These are phyloP conservation scores for Moxostoma hubbsi DNA, from an alignment of 2,797 vertebrate genomes.

Conservation along the genomic window DNA sequence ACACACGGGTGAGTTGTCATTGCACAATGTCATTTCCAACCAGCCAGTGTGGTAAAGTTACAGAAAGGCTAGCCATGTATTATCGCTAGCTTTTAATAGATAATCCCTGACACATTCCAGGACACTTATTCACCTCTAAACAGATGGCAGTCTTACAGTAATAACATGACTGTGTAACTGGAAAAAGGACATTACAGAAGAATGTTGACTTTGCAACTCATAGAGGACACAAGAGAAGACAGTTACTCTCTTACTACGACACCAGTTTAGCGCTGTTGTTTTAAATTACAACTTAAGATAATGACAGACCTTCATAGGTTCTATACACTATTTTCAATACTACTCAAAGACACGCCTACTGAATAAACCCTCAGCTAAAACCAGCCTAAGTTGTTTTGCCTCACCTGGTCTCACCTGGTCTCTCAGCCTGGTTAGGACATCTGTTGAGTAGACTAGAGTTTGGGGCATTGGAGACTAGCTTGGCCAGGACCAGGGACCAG, in stretches of 20 bases:
- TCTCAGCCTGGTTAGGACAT: too few relatives aligned
- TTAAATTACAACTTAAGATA: too few relatives aligned
- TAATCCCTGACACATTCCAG: constrained; percentile 41
- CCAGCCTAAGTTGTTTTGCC: too few relatives aligned
- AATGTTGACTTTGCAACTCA: neutral
- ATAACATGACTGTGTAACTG: neutral
- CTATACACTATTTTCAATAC: too few relatives aligned
- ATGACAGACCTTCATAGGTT: too few relatives aligned
- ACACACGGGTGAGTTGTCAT: neutral
- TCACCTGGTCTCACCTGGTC: too few relatives aligned
- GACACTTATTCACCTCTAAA: constrained; percentile 15
- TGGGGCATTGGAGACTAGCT: too few relatives aligned
- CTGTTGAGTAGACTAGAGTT: too few relatives aligned
- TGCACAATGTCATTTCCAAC: constrained; percentile 18
- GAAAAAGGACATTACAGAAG: neutral
- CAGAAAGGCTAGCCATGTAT: neutral
- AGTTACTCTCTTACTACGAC: neutral
- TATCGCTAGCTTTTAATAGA: neutral
- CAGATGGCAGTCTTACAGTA: neutral
- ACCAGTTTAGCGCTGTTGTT: neutral
- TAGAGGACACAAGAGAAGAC: neutral
- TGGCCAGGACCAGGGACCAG: too few relatives aligned
- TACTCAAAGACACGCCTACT: too few relatives aligned
- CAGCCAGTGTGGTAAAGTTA: neutral
- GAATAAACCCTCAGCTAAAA: too few relatives aligned